Evolutionary conservation across 2,888 invertebrate species (phyloP).

Genomic region (Chrysopilus asiliformis): DNA sequence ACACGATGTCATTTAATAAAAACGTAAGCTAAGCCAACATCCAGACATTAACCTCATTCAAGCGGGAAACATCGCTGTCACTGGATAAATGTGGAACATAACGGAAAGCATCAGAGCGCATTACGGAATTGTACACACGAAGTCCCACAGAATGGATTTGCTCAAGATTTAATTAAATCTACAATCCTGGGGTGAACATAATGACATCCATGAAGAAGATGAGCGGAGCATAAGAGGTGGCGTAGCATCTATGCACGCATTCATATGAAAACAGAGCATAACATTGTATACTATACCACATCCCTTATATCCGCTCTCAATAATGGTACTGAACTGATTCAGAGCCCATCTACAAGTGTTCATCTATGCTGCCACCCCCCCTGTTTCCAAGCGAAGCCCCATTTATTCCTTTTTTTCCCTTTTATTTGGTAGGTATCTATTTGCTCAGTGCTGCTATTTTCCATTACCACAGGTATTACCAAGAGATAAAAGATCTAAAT

Average conservation of each 20-base stretch:
- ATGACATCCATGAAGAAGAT: background rate
- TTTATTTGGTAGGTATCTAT: background rate
- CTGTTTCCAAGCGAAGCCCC: too few relatives aligned
- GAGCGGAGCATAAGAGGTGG: too few relatives aligned
- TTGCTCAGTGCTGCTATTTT: background rate
- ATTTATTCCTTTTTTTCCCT: background rate
- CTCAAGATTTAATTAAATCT: slow-evolving; percentile 2
- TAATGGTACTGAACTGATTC: too few relatives aligned
- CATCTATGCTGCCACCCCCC: too few relatives aligned
- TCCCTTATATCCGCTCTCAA: too few relatives aligned
- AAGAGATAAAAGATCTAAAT: background rate
- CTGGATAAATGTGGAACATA: background rate
- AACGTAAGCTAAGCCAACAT: background rate
- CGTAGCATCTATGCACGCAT: too few relatives aligned
- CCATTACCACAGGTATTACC: background rate
- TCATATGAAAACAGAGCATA: too few relatives aligned
- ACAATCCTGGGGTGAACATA: slow-evolving; percentile 1
- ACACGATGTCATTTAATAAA: background rate
- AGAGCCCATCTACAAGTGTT: too few relatives aligned
- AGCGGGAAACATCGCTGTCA: background rate
- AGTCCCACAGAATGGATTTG: background rate
- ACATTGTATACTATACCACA: too few relatives aligned
- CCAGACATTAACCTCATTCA: background rate
- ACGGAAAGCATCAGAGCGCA: background rate
- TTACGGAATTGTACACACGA: background rate